Base-by-base conservation (phyloP, 2,888 invertebrate genomes). In the Drosophila acutilabella region DNA sequence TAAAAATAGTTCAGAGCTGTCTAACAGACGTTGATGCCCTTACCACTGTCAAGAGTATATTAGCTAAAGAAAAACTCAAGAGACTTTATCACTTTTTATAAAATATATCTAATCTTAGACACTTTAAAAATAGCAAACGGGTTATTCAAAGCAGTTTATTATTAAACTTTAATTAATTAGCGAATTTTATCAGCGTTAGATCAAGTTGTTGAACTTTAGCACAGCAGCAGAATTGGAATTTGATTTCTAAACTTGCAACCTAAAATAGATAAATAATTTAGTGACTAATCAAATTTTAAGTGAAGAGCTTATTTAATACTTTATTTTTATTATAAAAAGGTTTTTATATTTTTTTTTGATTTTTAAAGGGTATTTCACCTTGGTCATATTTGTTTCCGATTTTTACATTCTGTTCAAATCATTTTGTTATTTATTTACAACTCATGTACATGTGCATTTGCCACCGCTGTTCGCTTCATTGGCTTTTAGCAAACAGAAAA, bases 1-100 rank as follows among this genome's bases (percentile, higher is more conserved):
- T 66, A 57, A 57, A 80, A 79, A 81, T 73, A 78, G 59, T 52
- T 57, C 36, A 68, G 41, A 78, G 64, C 73, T 72, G 58, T 64
- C 65, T 54, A 62, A 61, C 54, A 48, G 57, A 36, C 41, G 40
- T 16, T 16, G 38, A 56, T 74, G 51, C 74, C 30, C 73, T 76
- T 13, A 20, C 11, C 33, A 36, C 13, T 26, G 26, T 10, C 20
- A 20, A 30, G 33, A 42, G 13, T 57, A 53, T 40, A 6, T 40
- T 14, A 52, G 44, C 61, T 48, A 44, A 18, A 2, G 23, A 6
- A 26, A 41, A 41, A 67, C n/a, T 42, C 45, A 13, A 16, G 30
- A 10, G 10, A 36, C 33, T 18, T 18, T 18, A 50, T 36, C 16
- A 13, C n/a, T 42, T n/a, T 26, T 11, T 42, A 8, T 18, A 13